Evolutionary conservation across 2,797 vertebrate genomes (phyloP), one percentile per base, ranked within the genome.

Genomic region (Silurus lanzhouensis): DNA sequence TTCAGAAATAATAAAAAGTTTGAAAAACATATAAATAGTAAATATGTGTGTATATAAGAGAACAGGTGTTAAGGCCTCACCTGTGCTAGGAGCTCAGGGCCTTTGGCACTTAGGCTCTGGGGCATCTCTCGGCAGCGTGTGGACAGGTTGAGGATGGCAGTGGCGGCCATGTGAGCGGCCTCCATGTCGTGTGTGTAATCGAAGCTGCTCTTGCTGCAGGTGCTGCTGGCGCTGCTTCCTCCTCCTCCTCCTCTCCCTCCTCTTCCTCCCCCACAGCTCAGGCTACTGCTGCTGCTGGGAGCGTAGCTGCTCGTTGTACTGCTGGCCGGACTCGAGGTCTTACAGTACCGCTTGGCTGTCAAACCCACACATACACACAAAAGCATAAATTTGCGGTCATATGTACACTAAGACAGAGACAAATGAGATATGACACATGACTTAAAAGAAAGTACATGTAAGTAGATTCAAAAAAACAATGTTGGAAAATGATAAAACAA

Each of bases 121-220:
- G 98, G 98, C 95, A 99, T 97, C 95, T 99, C 97, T 58, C 98
- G 95, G 95, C 98, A 99, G 93, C 98, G 96, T 2, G 98, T 99
- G 84, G 97, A 99, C 91, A 99, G 95, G 94, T 99, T 99, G 92
- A 99, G 96, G 93, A 99, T 99, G 94, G 97, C 97, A 0, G 98
- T 97, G 91, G 98, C 98, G 1, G 98, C 98, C 97, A 99, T 99
- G 95, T 99, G 98, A 0, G 98, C 98, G 1, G 98, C 98, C 94
- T 99, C 97, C 97, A 98, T 96, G 94, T 99, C 98, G 86, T 99
- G 98, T 52, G 97, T 98, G 95, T 99, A 99, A 95, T 99, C 98
- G 85, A 99, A 99, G 95, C 98, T 99, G 96, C 98, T 98, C 92
- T 97, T 98, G 93, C 98, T 99, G 96, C 98, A 98, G 90, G 97